phyloP scores from a whole-genome alignment of 2,888 invertebrate genomes.

The Branchipolynoe longqiensis region DNA sequence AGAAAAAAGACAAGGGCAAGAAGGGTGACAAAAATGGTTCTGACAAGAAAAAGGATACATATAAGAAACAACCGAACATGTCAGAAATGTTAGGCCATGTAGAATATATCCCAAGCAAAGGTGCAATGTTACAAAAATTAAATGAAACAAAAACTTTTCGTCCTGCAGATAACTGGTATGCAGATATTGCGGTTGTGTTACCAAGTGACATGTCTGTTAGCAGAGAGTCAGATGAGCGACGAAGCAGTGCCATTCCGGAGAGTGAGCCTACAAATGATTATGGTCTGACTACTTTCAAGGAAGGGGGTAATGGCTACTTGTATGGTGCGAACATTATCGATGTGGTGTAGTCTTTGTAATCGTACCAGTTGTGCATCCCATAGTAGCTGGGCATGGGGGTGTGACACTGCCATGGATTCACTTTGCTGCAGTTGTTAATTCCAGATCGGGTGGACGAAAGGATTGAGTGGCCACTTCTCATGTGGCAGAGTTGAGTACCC shows the following conservation, averaged over 20 bases:
- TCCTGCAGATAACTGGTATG: conserved; percentile 55
- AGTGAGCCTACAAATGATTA: neutral
- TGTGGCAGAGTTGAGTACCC: neutral
- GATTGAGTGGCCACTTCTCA: neutral
- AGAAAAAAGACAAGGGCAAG: conserved; percentile 59
- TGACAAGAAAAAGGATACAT: conserved; percentile 11
- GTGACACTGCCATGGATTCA: neutral
- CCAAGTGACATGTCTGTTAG: conserved; percentile 35
- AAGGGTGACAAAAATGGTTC: conserved; percentile 50
- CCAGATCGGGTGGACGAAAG: neutral
- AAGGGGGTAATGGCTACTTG: neutral
- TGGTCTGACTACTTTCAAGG: neutral
- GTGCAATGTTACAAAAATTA: conserved; percentile 17
- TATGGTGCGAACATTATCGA: conserved; percentile 9
- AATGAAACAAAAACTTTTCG: conserved; percentile 35
- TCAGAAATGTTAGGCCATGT: conserved; percentile 2
- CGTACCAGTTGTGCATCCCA: too few relatives aligned
- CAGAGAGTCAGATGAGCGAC: neutral
- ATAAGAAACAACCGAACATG: conserved; percentile 31
- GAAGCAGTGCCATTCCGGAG: neutral
- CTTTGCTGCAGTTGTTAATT: neutral
- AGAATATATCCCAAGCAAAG: conserved; percentile 5
- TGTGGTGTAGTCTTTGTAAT: neutral
- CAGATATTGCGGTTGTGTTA: conserved; percentile 60
- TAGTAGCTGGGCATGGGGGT: too few relatives aligned